A percentile compares a stretch with the other conserved stretches of the same genome.
These are phyloP conservation scores for Zoanthus sociatus DNA, from an alignment of 92 coral and sea anemone genomes.

Conservation along the genomic window DNA sequence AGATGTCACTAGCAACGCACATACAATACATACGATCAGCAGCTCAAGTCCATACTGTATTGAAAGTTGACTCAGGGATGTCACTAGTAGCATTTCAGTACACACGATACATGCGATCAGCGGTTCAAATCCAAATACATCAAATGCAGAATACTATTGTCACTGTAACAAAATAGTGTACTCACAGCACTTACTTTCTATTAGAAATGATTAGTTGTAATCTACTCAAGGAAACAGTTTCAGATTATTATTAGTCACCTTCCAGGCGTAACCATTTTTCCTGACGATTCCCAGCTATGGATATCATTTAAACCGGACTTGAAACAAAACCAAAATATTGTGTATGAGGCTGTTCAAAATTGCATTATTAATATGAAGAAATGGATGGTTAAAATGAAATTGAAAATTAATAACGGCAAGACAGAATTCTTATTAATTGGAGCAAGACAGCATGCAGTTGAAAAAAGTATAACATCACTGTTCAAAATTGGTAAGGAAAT, in stretches of 20 bases:
- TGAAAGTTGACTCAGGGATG: too few relatives aligned
- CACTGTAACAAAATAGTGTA: too few relatives aligned
- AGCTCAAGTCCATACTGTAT: too few relatives aligned
- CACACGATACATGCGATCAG: too few relatives aligned
- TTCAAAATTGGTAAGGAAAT: too few relatives aligned
- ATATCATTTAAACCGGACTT: neutral
- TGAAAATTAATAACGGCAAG: neutral
- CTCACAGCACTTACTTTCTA: too few relatives aligned
- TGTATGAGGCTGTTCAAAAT: neutral
- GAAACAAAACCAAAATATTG: neutral
- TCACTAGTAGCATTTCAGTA: too few relatives aligned
- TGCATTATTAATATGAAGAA: neutral
- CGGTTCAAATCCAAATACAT: too few relatives aligned
- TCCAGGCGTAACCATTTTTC: neutral
- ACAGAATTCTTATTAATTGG: neutral
- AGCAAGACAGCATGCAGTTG: neutral
- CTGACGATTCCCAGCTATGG: neutral
- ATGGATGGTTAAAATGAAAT: slow-evolving; percentile 1
- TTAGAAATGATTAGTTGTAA: too few relatives aligned
- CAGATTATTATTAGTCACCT: neutral
- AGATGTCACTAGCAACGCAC: too few relatives aligned
- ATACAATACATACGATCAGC: too few relatives aligned
- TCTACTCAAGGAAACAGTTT: neutral
- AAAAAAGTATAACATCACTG: neutral
- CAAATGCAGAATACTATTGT: too few relatives aligned